Conservation (phyloP, 1,140 invertebrate genomes). For the Babylonia areolata region DNA sequence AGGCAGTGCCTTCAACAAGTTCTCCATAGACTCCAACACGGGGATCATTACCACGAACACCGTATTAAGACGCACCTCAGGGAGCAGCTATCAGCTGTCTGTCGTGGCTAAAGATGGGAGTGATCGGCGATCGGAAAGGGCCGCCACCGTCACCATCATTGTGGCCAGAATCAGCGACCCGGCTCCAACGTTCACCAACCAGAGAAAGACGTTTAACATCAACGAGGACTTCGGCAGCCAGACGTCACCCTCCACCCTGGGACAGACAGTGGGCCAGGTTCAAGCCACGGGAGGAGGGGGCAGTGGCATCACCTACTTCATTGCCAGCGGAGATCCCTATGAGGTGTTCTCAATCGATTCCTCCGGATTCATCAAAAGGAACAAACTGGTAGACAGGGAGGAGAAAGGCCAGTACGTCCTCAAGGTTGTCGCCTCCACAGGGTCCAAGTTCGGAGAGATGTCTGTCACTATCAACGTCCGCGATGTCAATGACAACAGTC, state of each 20-base stretch:
- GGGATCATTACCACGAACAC: slow-evolving; percentile 58
- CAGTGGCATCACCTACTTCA: slow-evolving; percentile 83
- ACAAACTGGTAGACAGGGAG: slow-evolving; percentile 69
- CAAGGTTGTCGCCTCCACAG: slow-evolving; percentile 62
- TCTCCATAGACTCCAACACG: slow-evolving; percentile 56
- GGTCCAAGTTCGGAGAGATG: slow-evolving; percentile 51
- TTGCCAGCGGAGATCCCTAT: slow-evolving; percentile 84
- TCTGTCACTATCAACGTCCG: slow-evolving; percentile 76
- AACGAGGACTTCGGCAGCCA: slow-evolving; percentile 83
- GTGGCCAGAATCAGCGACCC: slow-evolving; percentile 53
- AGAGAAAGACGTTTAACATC: slow-evolving; percentile 87
- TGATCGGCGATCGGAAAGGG: slow-evolving; percentile 43
- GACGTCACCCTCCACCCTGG: slow-evolving; percentile 75
- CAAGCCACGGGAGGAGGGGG: slow-evolving; percentile 77
- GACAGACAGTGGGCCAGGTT: slow-evolving; percentile 86
- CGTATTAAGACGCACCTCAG: slow-evolving; percentile 34
- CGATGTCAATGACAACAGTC: slow-evolving; percentile 95
- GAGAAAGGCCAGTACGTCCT: slow-evolving; percentile 56
- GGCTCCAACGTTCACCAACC: slow-evolving; percentile 62
- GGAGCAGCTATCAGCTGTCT: slow-evolving; percentile 48
- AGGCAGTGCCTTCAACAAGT: slow-evolving; percentile 54
- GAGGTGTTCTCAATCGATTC: slow-evolving; percentile 73
- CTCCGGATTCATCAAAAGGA: slow-evolving; percentile 72
- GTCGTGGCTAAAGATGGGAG: slow-evolving; percentile 58
- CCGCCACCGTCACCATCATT: slow-evolving; percentile 59